Evolutionary conservation across 2,797 vertebrate genomes (phyloP), one percentile per base, ranked within the genome.

Genomic region (Graptemys geographica): DNA sequence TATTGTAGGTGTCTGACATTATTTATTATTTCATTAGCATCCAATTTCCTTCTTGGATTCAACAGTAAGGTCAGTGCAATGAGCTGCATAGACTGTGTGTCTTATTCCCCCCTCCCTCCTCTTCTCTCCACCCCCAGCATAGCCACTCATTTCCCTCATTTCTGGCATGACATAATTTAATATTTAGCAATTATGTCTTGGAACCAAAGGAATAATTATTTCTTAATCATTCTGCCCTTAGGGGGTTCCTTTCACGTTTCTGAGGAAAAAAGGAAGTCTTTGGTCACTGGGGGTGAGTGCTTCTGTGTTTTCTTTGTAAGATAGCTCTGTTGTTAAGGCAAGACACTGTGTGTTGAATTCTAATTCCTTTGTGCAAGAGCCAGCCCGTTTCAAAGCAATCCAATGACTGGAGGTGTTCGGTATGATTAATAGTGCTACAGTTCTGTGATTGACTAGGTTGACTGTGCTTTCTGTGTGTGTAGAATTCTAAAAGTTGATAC

Each of bases 11-110:
- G 92, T 82, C 80, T 12, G 0, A 85, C 31, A 11, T 78, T 55
- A 89, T 95, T 97, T 95, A 92, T 97, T 95, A 92, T 97, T 97
- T 97, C 83, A 86, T 97, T 96, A 97, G 83, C 80, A 94, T 96
- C 90, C 72, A 78, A 1, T 97, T 97, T 96, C 85, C 86, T 93
- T 95, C 92, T 96, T 15, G 3, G 89, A 90, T 96, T 90, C 55
- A 85, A 88, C 52, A 81, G 49, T 83, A 84, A 80, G 47, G 23
- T 81, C 81, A 90, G 6, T 84, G 51, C 23, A 37, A 23, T 1
- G 52, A 92, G 65, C 52, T 91, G 3, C 65, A 59, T 88, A 81
- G 31, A 51, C 44, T 86, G 44, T 57, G 69, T 88, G 52, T 82
- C 15, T 1, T 72, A 55, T 89, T 92, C 88, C 33, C 55, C 52